Evolutionary conservation across 1,140 invertebrate genomes (phyloP).

Genomic region (Drosophila watanabei): DNA sequence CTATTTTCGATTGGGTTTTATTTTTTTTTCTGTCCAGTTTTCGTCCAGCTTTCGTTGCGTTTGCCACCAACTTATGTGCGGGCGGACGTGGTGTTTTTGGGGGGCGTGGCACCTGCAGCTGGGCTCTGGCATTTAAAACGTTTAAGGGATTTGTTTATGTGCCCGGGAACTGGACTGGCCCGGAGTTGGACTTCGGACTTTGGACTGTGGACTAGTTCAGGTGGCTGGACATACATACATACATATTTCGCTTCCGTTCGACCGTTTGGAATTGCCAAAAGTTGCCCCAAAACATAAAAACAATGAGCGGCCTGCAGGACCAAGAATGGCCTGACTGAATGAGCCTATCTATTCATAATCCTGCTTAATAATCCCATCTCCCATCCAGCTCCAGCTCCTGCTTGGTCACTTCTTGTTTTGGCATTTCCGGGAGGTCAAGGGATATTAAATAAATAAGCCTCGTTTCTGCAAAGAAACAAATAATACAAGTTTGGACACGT

Average conservation of each 20-base stretch:
- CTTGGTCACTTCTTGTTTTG: slow-evolving; percentile 27
- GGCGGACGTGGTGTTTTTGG: slow-evolving; percentile 14
- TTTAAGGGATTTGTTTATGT: slow-evolving; percentile 82
- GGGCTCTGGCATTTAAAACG: slow-evolving; percentile 76
- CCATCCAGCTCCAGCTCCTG: neutral
- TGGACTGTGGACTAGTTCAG: slow-evolving; percentile 40
- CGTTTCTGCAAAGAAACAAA: neutral
- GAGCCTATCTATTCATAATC: slow-evolving; percentile 80
- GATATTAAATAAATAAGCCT: slow-evolving; percentile 48
- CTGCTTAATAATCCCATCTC: slow-evolving; percentile 73
- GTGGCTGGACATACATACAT: slow-evolving; percentile 7
- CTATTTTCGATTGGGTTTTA: slow-evolving; percentile 37
- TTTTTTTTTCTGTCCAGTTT: slow-evolving; percentile 9
- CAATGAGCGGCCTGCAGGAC: slow-evolving; percentile 53
- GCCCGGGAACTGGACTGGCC: slow-evolving; percentile 15
- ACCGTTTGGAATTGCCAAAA: slow-evolving; percentile 68
- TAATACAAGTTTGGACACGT: slow-evolving; percentile 11
- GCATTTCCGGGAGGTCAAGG: slow-evolving; percentile 25
- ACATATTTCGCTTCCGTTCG: slow-evolving; percentile 14
- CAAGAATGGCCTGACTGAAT: slow-evolving; percentile 66
- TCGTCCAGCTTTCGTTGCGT: slow-evolving; percentile 36
- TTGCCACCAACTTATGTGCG: slow-evolving; percentile 53
- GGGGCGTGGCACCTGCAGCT: slow-evolving; percentile 68
- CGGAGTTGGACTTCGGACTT: slow-evolving; percentile 13
- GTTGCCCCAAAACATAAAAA: slow-evolving; percentile 75